Percentiles rank a stretch among this genome's conserved stretches.
Evolutionary conservation across 1,140 invertebrate species (phyloP).

Genomic region (Aphaenogaster floridana): DNA sequence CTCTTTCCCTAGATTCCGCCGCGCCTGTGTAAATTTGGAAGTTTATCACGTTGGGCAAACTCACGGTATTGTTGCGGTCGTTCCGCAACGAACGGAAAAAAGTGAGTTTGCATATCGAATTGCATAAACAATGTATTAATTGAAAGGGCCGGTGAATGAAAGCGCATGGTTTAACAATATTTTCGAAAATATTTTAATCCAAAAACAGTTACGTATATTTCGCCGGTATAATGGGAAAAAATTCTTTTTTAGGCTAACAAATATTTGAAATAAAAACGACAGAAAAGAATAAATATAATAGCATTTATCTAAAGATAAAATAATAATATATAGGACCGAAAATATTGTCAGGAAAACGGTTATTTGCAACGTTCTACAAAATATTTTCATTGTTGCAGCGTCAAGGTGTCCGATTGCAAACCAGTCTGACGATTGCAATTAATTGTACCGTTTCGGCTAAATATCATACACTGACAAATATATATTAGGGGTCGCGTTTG

Average conservation of each 20-base stretch:
- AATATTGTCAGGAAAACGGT: slow-evolving; percentile 4
- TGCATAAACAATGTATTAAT: slow-evolving; percentile 66
- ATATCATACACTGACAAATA: not conserved
- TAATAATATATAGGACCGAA: not conserved
- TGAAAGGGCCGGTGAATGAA: slow-evolving; percentile 59
- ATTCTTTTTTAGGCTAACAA: slow-evolving; percentile 35
- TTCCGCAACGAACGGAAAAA: slow-evolving; percentile 27
- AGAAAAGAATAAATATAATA: not conserved
- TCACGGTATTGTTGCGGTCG: slow-evolving; percentile 60
- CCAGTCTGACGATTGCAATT: not conserved
- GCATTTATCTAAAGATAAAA: slow-evolving; percentile 38
- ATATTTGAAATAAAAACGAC: slow-evolving; percentile 38
- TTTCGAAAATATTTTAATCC: slow-evolving; percentile 57
- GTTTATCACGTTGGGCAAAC: slow-evolving; percentile 60
- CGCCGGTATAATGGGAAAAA: not conserved
- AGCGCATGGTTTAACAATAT: slow-evolving; percentile 59
- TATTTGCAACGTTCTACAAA: not conserved
- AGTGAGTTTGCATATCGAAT: slow-evolving; percentile 63
- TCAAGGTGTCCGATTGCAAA: not conserved
- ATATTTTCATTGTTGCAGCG: not conserved
- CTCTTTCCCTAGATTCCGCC: slow-evolving; percentile 50
- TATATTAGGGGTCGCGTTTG: too few relatives aligned
- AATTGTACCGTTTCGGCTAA: not conserved
- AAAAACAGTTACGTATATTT: slow-evolving; percentile 12
- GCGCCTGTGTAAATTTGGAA: slow-evolving; percentile 61